Evolutionary conservation across 35 echinoderm and acorn worm species (phyloP), one percentile per base, ranked within the genome.

Genomic region (Stichopus chloronotus): DNA sequence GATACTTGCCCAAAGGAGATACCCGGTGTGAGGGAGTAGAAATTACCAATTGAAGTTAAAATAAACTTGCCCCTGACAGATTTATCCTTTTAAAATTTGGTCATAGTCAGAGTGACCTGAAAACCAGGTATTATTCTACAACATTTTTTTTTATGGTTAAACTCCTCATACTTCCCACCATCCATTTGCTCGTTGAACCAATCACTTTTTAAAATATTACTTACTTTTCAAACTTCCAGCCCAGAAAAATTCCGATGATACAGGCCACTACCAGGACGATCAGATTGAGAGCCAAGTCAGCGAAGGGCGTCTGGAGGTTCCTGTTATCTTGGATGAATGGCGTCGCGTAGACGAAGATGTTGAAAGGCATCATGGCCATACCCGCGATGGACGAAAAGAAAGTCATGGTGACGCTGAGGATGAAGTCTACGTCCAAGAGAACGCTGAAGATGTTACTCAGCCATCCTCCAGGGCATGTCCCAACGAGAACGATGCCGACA

Each of bases 341-440:
- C 9, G 87, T 60, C 8, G 95, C 89, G 58, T 99, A 99, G 88
- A 99, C 94, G 83, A 96, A 94, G 56, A 99, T 87, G 80, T 99
- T 99, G 7, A 99, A 78, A 14, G 97, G 97, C 97, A 99, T 99
- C 93, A 96, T 92, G 8, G 81, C 95, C 13, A 99, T 72, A 8
- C 95, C 95, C 13, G 93, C 87, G 24, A 99, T 88, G 4, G 97
- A 95, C 2, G 95, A 96, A 59, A 91, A 99, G 72, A 95, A 96
- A 2, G 97, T 99, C 97, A 99, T 99, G 0, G 95, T 96, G 19
- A 99, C 79, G 25, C 97, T 99, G 9, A 99, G 93, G 54, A 94
- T 79, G 54, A 96, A 88, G 59, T 99, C 97, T 87, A 94, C 92
- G 63, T 99, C 95, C 19, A 99, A 82, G 19, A 99, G 94, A 9